A percentile compares a stretch with the other conserved stretches of the same genome.
These are phyloP conservation scores for Dendrolimus kikuchii DNA, from an alignment of 1,140 invertebrate genomes.

Conservation along the genomic window DNA sequence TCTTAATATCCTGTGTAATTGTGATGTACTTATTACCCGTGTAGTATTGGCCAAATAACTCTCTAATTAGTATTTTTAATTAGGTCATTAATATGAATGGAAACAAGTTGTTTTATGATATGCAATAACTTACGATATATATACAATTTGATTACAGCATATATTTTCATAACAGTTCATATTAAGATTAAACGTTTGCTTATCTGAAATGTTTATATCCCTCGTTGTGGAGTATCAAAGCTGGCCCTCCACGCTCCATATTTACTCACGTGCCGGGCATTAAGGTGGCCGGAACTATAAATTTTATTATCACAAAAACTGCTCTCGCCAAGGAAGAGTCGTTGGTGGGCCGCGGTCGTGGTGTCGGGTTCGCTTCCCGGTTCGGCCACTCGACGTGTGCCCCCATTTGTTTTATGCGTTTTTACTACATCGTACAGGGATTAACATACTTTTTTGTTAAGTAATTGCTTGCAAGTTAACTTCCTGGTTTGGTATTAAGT, in stretches of 20 bases:
- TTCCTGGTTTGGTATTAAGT: slow-evolving; percentile 4
- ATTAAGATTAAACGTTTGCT: no score
- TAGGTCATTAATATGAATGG: no score
- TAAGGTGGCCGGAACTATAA: slow-evolving; percentile 56
- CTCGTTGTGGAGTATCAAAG: no score
- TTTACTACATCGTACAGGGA: slow-evolving; percentile 3
- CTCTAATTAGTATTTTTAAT: no score
- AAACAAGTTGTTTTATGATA: background rate
- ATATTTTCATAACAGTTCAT: background rate
- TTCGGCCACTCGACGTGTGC: slow-evolving; percentile 24
- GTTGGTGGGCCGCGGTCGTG: slow-evolving; percentile 47
- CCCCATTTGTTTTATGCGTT: slow-evolving; percentile 3
- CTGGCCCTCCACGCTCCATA: slow-evolving; percentile 14
- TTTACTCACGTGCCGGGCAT: slow-evolving; percentile 43
- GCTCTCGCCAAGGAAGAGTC: slow-evolving; percentile 28
- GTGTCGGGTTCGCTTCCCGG: slow-evolving; percentile 54
- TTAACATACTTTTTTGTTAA: slow-evolving; percentile 8
- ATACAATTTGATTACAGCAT: background rate
- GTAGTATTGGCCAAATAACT: no score
- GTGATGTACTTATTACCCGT: no score
- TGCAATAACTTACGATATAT: background rate
- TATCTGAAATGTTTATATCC: no score
- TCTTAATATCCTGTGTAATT: no score
- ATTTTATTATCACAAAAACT: slow-evolving; percentile 38
- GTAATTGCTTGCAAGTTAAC: slow-evolving; percentile 1